phyloP scores from a whole-genome alignment of 2,797 vertebrate species.

The Hapalemur alaotrensis region DNA sequence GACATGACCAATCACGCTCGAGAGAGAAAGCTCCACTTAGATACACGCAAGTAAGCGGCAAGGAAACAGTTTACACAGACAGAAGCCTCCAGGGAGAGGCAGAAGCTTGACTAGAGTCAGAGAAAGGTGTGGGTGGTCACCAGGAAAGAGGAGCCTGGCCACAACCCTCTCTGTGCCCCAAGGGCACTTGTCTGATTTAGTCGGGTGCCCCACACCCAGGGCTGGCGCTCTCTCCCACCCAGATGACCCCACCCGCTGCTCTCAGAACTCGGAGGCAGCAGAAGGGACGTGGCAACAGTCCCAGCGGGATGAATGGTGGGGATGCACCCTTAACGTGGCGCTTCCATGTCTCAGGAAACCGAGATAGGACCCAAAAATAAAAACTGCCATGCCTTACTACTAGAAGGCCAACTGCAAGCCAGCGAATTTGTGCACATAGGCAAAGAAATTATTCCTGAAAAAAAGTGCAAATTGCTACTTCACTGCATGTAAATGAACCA shows the following conservation, averaged over 20 bases:
- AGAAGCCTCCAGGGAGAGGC: rapidly evolving
- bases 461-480: conserved; percentile 82
- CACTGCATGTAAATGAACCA: conserved; percentile 81
- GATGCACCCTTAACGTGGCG: no score
- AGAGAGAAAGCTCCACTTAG: not conserved
- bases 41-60: rapidly evolving
- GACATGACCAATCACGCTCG: not conserved
- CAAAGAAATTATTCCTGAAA: conserved; percentile 76
- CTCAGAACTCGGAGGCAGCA: not conserved
- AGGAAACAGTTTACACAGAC: rapidly evolving
- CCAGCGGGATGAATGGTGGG: not conserved
- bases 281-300: rapidly evolving
- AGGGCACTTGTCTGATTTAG: not conserved
- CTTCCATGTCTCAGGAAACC: conserved; percentile 69
- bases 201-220: rapidly evolving
- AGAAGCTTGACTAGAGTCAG: rapidly evolving
- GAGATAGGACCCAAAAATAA: conserved; percentile 70
- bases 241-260: not conserved
- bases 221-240: not conserved
- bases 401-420: conserved; percentile 65
- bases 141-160: not conserved
- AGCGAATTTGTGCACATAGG: conserved; percentile 74
- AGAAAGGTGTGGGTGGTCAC: rapidly evolving
- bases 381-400: conserved; percentile 71
- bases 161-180: rapidly evolving